Base-by-base conservation (phyloP, 2,797 vertebrate species). In the Danio choprae region DNA sequence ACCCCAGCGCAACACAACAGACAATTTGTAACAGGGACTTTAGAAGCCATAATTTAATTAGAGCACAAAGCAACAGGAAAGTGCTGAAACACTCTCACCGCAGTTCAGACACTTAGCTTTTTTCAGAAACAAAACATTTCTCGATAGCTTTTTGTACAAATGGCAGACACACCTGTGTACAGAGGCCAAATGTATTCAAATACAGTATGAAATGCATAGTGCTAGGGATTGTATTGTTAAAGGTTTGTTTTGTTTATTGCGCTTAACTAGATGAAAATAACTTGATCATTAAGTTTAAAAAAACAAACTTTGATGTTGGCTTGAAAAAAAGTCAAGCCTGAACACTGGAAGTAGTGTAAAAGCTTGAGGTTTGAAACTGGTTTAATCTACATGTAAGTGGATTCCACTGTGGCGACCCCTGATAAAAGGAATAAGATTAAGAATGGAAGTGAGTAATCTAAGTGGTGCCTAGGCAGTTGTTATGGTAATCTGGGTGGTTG, bases 21-120 rank as follows among this genome's bases (percentile, higher is more conserved):
- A 85, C 82, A 88, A 88, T 88, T 85, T 89, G 88, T 86, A 82
- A 85, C 51, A 85, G 80, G 74, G 80, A 78, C 75, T 53, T 76
- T 79, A 68, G 85, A 84, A 87, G 83, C 78, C 73, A 63, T 60
- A 63, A 80, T 82, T 81, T 84, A 85, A 87, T 67, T 48, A 82
- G 77, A 78, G 65, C 65, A 84, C 73, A 82, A 82, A 56, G 48
- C n/a, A 79, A 84, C 70, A 64, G 18, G 36, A 74, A 79, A 79
- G 74, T 20, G 51, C 0, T 62, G 62, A 48, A 44, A 64, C 20
- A 68, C 20, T 62, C 50, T 36, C 4, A 36, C 51, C 0, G 3
- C n/a, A 43, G 9, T 59, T 60, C 65, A 78, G n/a, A 1, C 36
- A 51, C 40, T 15, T 22, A 7, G 38, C 9, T 0, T 13, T 20